A percentile compares a stretch with the other conserved stretches of the same genome.
These are phyloP conservation scores for Chionomys nivalis DNA, from an alignment of 2,113 vertebrate genomes.

Conservation along the genomic window DNA sequence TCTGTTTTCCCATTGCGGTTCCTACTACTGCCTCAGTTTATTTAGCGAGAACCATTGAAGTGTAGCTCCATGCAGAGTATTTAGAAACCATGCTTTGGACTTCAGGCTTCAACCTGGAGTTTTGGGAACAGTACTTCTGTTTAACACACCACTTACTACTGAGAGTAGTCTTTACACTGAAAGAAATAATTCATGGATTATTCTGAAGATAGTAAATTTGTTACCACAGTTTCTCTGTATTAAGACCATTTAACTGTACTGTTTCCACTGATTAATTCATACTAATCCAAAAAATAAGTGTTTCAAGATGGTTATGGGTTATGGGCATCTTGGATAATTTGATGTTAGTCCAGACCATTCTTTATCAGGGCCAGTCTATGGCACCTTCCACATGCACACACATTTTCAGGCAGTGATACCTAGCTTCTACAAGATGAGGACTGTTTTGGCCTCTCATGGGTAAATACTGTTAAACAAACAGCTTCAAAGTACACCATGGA, in stretches of 20 bases:
- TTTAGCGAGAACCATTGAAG: slow-evolving; percentile 71
- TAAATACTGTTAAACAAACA: slow-evolving; percentile 55
- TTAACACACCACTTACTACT: not conserved
- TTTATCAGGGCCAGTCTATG: not conserved
- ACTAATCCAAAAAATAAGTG: slow-evolving; percentile 52
- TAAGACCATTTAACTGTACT: slow-evolving; percentile 16
- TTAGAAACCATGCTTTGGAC: not conserved
- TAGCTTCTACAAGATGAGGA: slow-evolving; percentile 15
- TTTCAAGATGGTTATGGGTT: slow-evolving; percentile 17
- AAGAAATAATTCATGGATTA: not conserved
- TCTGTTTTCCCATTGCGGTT: slow-evolving; percentile 65
- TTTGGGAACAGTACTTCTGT: not conserved
- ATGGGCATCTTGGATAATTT: slow-evolving; percentile 11
- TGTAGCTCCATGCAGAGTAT: slow-evolving; percentile 52
- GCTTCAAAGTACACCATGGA: not conserved
- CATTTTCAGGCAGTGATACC: not conserved
- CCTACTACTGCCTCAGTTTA: slow-evolving; percentile 71
- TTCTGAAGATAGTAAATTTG: not conserved
- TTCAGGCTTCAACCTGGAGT: not conserved
- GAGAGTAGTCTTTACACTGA: not conserved
- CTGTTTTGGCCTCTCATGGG: slow-evolving; percentile 40
- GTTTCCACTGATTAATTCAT: slow-evolving; percentile 27
- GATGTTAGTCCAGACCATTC: slow-evolving; percentile 1
- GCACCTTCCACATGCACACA: not conserved
- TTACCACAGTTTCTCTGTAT: not conserved